Conservation (phyloP, 2,888 invertebrate species). For the Catocala fraxini region DNA sequence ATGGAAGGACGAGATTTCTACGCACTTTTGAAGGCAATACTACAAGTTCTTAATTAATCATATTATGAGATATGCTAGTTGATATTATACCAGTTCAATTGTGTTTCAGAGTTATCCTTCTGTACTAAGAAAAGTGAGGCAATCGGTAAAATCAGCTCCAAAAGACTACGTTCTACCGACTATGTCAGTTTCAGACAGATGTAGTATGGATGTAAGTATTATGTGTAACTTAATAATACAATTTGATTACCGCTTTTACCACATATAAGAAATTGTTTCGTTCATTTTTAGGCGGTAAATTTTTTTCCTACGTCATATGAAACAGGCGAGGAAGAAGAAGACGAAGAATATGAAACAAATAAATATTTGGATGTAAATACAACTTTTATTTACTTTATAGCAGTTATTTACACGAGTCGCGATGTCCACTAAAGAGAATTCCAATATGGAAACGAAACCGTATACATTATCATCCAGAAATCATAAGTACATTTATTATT, state of each 20-base stretch:
- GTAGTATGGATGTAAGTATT: constrained; percentile 63
- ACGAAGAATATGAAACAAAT: constrained; percentile 52
- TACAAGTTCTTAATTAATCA: not conserved
- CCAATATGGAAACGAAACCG: too few species aligned
- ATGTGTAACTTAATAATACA: not conserved
- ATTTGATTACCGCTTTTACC: too few species aligned
- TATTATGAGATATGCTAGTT: not conserved
- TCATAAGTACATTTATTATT: too few species aligned
- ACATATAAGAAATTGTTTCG: too few species aligned
- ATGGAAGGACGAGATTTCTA: constrained; percentile 83
- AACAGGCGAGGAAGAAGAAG: constrained; percentile 69
- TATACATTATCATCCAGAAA: too few species aligned
- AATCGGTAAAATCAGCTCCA: constrained; percentile 70
- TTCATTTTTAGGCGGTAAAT: constrained; percentile 15
- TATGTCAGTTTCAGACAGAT: constrained; percentile 59
- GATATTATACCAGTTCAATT: not conserved
- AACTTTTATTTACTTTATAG: not conserved
- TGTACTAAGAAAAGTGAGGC: constrained; percentile 76
- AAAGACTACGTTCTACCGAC: constrained; percentile 84
- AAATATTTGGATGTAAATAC: constrained; percentile 62
- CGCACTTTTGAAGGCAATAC: constrained; percentile 75
- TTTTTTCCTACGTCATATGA: constrained; percentile 68
- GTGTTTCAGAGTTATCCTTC: constrained; percentile 80
- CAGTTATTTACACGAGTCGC: too few species aligned
- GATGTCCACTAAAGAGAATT: too few species aligned